phyloP scores from a whole-genome alignment of 1,140 invertebrate species.

The Teleopsis dalmanni region DNA sequence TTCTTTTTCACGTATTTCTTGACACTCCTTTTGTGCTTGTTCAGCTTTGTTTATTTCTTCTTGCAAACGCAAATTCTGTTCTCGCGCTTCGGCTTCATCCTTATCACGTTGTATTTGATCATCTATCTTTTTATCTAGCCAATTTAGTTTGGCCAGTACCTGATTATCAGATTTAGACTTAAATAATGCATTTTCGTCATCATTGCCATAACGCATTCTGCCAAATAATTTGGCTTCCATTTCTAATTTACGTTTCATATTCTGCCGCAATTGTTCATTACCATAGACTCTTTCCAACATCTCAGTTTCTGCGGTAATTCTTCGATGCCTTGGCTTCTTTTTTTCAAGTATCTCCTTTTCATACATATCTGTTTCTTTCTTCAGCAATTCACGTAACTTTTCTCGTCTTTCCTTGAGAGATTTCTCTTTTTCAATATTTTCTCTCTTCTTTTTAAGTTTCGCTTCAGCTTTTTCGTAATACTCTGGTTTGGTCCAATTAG shows the following conservation, averaged over 20 bases:
- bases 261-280: constrained; percentile 40
- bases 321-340: constrained; percentile 10
- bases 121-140: constrained; percentile 48
- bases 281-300: constrained; percentile 42
- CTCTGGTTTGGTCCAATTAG: constrained; percentile 48
- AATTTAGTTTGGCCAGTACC: constrained; percentile 47
- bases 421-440: constrained; percentile 44
- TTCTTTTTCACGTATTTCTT: constrained; percentile 33
- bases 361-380: constrained; percentile 45
- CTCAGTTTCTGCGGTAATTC: constrained; percentile 17
- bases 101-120: constrained; percentile 44
- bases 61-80: constrained; percentile 41
- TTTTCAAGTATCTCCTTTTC: constrained; percentile 43
- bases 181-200: constrained; percentile 39
- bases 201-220: constrained; percentile 44
- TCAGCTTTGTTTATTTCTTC: constrained; percentile 33
- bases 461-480: constrained; percentile 47
- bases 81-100: constrained; percentile 35
- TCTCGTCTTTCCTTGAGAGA: constrained; percentile 43
- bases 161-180: constrained; percentile 35
- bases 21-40: constrained; percentile 27
- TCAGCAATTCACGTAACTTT: constrained; percentile 48
- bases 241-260: constrained; percentile 45
- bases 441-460: constrained; percentile 32
- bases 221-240: constrained; percentile 48